Evolutionary conservation across 1,140 invertebrate species (phyloP).

Genomic region (Myzus persicae): DNA sequence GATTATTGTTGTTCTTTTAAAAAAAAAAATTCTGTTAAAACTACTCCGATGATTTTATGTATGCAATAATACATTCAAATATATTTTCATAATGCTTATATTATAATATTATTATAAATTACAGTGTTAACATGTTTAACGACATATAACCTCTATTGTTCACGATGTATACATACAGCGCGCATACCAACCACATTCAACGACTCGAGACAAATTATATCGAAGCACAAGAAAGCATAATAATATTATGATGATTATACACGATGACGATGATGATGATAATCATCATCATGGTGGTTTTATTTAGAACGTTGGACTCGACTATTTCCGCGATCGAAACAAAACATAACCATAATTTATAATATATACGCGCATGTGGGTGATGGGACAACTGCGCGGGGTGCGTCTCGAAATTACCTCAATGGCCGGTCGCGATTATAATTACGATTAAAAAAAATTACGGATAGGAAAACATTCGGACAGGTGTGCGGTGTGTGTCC

Average conservation of each 20-base stretch:
- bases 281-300: no score
- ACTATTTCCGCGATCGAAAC: neutral
- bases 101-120: neutral
- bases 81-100: neutral
- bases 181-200: neutral
- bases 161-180: neutral
- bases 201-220: constrained; percentile 28
- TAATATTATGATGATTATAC: neutral
- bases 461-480: constrained; percentile 43
- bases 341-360: neutral
- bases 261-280: neutral
- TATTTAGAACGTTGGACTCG: neutral
- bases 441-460: constrained; percentile 39
- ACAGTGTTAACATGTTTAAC: neutral
- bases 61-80: neutral
- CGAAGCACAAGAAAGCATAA: neutral
- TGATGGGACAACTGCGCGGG: neutral
- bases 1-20: neutral
- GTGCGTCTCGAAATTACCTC: constrained; percentile 19
- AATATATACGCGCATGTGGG: neutral
- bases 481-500: constrained; percentile 26
- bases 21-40: neutral
- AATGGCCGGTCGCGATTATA: constrained; percentile 46
- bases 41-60: neutral
- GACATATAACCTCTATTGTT: neutral